phyloP scores from a whole-genome alignment of 2,888 invertebrate species.

The Lordiphosa fenestrarum region DNA sequence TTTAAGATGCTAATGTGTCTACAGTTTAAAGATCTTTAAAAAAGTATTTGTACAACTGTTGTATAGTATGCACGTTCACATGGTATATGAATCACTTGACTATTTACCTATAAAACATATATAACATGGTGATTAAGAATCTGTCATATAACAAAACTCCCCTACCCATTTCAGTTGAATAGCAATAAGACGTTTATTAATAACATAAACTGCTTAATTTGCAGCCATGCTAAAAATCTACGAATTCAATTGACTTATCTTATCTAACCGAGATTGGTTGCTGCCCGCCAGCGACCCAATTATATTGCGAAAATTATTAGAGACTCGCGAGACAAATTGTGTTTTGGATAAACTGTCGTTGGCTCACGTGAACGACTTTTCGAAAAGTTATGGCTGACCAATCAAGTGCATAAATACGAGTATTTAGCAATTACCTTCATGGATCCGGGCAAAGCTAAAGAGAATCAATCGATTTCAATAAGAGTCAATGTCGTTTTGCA shows the following conservation, averaged over 20 bases:
- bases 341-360: slow-evolving; percentile 46
- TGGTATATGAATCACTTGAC: too few species aligned
- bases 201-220: too few species aligned
- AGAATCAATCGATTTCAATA: slow-evolving; percentile 64
- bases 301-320: slow-evolving; percentile 17
- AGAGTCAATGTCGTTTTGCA: slow-evolving; percentile 41
- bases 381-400: slow-evolving; percentile 28
- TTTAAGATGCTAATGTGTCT: too few species aligned
- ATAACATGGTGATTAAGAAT: too few species aligned
- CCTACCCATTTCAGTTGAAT: too few species aligned
- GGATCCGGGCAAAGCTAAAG: slow-evolving; percentile 31
- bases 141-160: too few species aligned
- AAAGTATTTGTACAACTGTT: too few species aligned
- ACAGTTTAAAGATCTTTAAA: too few species aligned
- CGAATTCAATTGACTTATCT: slow-evolving; percentile 6
- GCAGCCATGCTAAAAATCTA: too few species aligned
- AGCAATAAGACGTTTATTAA: too few species aligned
- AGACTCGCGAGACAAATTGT: slow-evolving; percentile 63
- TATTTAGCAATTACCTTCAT: slow-evolving; percentile 48
- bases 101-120: too few species aligned
- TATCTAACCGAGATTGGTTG: slow-evolving; percentile 18
- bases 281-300: not conserved
- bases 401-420: slow-evolving; percentile 52
- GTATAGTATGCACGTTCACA: too few species aligned
- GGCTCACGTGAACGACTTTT: slow-evolving; percentile 66